Conservation (phyloP, 2,888 invertebrate genomes). For the Emmelina monodactyla region DNA sequence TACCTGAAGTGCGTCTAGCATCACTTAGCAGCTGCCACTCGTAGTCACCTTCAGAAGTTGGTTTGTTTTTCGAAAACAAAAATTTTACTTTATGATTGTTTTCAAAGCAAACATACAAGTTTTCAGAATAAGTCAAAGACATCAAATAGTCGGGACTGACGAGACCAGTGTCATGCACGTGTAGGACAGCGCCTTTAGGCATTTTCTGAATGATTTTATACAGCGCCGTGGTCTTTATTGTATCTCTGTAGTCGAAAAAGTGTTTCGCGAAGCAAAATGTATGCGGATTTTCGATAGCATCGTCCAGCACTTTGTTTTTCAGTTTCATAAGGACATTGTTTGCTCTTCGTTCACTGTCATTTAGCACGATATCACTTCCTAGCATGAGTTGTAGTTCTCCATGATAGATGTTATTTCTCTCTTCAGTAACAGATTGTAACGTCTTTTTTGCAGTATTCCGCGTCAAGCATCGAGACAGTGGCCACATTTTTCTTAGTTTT, state of each 20-base stretch:
- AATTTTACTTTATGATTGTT: constrained; percentile 24
- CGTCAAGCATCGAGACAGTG: too few species aligned
- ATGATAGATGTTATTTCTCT: constrained; percentile 50
- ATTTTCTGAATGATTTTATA: constrained; percentile 70
- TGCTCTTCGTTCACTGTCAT: constrained; percentile 55
- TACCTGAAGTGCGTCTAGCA: constrained; percentile 47
- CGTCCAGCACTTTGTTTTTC: constrained; percentile 56
- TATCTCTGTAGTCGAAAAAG: constrained; percentile 69
- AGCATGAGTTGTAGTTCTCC: constrained; percentile 53
- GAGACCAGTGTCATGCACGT: constrained; percentile 72
- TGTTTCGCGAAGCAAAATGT: constrained; percentile 70
- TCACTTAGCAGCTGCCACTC: constrained; percentile 59
- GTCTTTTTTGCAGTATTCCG: too few species aligned
- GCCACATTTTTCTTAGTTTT: too few species aligned
- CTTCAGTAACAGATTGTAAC: constrained; percentile 21
- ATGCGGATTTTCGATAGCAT: constrained; percentile 49
- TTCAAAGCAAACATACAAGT: constrained; percentile 64
- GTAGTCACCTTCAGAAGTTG: constrained; percentile 24
- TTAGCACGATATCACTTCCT: constrained; percentile 60
- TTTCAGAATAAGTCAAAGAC: constrained; percentile 67
- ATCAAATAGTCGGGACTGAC: constrained; percentile 69
- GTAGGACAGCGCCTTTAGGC: constrained; percentile 80
- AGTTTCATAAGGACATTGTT: constrained; percentile 67
- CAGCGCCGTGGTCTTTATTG: constrained; percentile 67
- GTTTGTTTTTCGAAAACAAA: constrained; percentile 30